Conservation (phyloP, 2,113 vertebrate species). For the Porphyrio hochstetteri region DNA sequence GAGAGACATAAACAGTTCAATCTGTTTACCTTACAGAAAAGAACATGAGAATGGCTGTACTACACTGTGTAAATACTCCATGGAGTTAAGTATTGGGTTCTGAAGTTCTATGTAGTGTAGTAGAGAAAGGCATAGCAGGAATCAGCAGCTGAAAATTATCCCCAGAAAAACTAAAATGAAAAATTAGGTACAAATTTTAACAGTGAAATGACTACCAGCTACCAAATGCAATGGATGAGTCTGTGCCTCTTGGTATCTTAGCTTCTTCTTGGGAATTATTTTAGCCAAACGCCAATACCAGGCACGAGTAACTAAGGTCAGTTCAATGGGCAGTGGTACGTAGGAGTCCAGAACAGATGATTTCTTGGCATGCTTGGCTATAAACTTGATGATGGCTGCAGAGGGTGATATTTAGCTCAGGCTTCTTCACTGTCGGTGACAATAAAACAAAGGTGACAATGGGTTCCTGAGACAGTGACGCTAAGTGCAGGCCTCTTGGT, state of each 20-base stretch:
- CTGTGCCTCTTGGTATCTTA: neutral
- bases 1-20: conserved; percentile 39
- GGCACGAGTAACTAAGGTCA: neutral
- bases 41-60: neutral
- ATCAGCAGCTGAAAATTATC: neutral
- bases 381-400: neutral
- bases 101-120: neutral
- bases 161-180: neutral
- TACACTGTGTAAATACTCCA: neutral
- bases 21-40: conserved; percentile 29
- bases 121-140: neutral
- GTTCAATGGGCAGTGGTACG: neutral
- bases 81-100: neutral
- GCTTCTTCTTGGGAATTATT: neutral
- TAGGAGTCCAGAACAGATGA: neutral
- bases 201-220: neutral
- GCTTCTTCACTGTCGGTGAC: conserved; percentile 1
- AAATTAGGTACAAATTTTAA: neutral
- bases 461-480: neutral
- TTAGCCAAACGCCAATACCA: neutral
- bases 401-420: neutral
- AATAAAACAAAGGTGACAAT: neutral
- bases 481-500: neutral
- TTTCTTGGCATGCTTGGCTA: neutral
- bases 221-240: neutral